Base-by-base conservation (phyloP, 1,140 invertebrate genomes). In the Tetraneura akinire region DNA sequence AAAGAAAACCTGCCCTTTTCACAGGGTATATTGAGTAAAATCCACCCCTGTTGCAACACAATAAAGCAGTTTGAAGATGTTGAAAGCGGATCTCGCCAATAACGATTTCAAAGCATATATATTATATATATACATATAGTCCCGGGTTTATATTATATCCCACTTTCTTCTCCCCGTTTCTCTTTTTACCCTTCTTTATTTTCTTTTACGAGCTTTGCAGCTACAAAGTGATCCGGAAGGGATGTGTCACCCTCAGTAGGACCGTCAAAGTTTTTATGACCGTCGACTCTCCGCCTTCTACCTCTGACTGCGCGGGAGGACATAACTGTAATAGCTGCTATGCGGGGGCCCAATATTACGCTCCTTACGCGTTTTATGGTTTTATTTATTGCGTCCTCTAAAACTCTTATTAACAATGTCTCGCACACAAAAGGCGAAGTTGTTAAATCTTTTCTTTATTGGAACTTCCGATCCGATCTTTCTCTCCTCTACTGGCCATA, bases 331-430 rank as follows among this genome's bases (percentile, higher is more conserved):
- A 78, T 78, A 62, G 74, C 23, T n/a, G 74, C 21, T 32, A 26
- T 78, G 55, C 55, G 23, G 42, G 45, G 42, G 21, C 66, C 66
- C 68, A 51, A 71, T 78, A 60, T 78, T 53, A 21, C 53, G 51
- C 55, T 60, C 53, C 53, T 60, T 29, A 42, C 53, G 55, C 53
- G 55, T 78, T 78, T 78, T 78, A 78, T 78, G 32, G 55, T 37
- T 78, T 60, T 78, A 62, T 78, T 62, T 78, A 62, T 45, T 78
- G 74, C 74, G 29, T 57, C 42, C 74, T 78, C 53, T 78, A 78
- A 78, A 78, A 78, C 55, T 78, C 37, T 78, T 78, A 78, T 78
- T 78, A 78, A 78, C 74, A 78, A 78, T 78, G 74, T 78, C 74
- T 23, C 37, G 51, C 73, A 21, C 55, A 29, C 53, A 78, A 62